These are phyloP conservation scores for Platycnemis pennipes DNA, from an alignment of 2,888 invertebrate genomes.

Conservation along the genomic window DNA sequence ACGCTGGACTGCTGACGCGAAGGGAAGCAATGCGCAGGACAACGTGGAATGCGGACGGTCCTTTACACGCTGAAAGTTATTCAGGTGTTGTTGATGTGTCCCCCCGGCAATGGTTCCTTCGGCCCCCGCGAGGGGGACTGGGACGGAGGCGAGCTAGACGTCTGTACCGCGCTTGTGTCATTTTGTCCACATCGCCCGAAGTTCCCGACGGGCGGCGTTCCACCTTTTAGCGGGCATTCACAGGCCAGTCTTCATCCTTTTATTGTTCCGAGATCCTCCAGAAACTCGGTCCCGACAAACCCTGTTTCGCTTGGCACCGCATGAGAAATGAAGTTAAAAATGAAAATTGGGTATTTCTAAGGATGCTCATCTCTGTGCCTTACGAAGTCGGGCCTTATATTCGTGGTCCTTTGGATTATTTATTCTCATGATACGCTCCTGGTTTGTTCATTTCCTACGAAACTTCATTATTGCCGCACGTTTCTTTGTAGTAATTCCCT, in stretches of 20 bases:
- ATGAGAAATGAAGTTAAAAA: not conserved
- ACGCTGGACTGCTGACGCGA: not conserved
- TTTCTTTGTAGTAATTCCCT: not conserved
- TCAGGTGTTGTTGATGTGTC: constrained; percentile 40
- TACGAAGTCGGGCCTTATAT: not conserved
- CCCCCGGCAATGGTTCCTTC: not conserved
- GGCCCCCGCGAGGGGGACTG: not conserved
- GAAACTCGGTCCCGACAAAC: not conserved
- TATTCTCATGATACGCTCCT: not conserved
- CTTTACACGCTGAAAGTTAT: constrained; percentile 29
- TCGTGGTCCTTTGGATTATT: not conserved
- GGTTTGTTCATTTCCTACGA: not conserved
- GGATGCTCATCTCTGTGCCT: not conserved
- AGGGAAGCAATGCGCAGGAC: not conserved
- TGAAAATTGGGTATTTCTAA: not conserved
- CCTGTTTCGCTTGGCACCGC: not conserved
- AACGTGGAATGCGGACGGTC: not conserved
- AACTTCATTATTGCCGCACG: not conserved
- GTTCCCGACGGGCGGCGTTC: not conserved
- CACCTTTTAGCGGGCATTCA: not conserved
- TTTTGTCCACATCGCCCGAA: not conserved
- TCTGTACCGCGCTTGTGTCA: not conserved
- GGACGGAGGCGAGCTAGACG: not conserved
- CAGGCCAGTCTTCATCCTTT: not conserved
- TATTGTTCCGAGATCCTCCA: not conserved